Base-by-base conservation (phyloP, 2,113 vertebrate genomes). In the Euleptes europaea region DNA sequence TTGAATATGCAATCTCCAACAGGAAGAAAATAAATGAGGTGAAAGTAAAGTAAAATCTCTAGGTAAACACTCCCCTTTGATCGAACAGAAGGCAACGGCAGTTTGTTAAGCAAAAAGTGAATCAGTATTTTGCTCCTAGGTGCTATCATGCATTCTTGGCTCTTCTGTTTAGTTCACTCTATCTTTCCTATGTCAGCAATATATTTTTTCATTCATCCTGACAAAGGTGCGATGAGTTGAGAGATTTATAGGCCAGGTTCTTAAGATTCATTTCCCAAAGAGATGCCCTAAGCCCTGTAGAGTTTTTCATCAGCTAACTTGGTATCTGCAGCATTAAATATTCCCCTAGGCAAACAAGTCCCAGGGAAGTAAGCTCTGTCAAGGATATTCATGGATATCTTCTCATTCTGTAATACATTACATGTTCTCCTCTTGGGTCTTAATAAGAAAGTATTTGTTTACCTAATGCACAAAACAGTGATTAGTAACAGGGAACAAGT, bases 221-320 rank as follows among this genome's bases (percentile, higher is more conserved):
- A 86, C 67, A 84, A 82, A 82, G 38, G 72, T 78, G 49, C 33
- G 42, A 77, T 82, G 71, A 85, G 44, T 76, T 78, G 74, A 54
- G 79, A 79, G 69, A 85, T 84, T 85, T 21, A 71, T 89, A 91
- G 31, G 31, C 73, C 73, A 86, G 54, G 15, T 44, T 88, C 42
- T 63, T 38, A 83, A 85, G n/a, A 82, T 89, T 78, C 84, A 86
- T 86, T 81, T 91, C 89, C 67, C 80, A 69, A 92, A 83, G 19
- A 47, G 81, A 40, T 21, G 80, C 80, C 11, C 44, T 82, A 47
- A 91, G 7, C 33, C 81, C 47, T 86, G 17, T 60, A 73, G 47
- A 63, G 0, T n/a, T 80, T 84, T 75, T 82, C 65, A 17, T 82
- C 2, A 88, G 33, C 40, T 83, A 83, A 87, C 80, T 78, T 1